Percentiles rank a stretch among this genome's conserved stretches.
These are phyloP conservation scores for Lichenostomus cassidix DNA, from an alignment of 2,113 vertebrate species.

Conservation along the genomic window DNA sequence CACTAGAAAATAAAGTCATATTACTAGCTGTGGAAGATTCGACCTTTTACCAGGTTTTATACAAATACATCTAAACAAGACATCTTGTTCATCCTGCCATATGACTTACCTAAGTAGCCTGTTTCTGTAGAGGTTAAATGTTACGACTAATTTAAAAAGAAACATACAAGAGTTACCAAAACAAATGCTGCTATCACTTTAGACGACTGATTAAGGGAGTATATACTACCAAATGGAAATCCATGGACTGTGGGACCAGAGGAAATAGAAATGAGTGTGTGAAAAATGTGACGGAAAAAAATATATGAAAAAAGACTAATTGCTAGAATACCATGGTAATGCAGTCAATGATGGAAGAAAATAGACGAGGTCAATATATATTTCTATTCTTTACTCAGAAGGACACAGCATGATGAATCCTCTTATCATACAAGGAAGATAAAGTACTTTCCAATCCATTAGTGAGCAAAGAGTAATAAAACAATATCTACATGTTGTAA, in stretches of 20 bases:
- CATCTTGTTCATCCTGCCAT: background rate
- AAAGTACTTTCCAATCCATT: conserved; percentile 17
- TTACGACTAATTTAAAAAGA: background rate
- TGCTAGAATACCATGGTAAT: background rate
- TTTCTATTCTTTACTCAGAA: background rate
- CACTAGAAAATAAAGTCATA: background rate
- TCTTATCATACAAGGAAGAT: background rate
- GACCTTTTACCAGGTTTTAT: background rate
- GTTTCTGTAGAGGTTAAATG: background rate
- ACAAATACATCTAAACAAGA: background rate
- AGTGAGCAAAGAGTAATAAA: background rate
- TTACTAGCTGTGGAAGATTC: background rate
- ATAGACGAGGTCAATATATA: background rate
- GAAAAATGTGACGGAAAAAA: background rate
- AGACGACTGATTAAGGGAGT: background rate
- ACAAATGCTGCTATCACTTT: background rate
- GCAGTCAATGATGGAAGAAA: background rate
- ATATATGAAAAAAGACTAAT: background rate
- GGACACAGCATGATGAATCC: background rate
- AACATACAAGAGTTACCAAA: background rate
- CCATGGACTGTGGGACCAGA: background rate
- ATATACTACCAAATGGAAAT: background rate
- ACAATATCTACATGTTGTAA: background rate
- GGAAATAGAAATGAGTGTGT: background rate
- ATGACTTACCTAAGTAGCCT: background rate